Percentiles rank a stretch among this genome's conserved stretches.
Evolutionary conservation across 2,888 invertebrate genomes (phyloP).

Genomic region (Thelaira solivaga): DNA sequence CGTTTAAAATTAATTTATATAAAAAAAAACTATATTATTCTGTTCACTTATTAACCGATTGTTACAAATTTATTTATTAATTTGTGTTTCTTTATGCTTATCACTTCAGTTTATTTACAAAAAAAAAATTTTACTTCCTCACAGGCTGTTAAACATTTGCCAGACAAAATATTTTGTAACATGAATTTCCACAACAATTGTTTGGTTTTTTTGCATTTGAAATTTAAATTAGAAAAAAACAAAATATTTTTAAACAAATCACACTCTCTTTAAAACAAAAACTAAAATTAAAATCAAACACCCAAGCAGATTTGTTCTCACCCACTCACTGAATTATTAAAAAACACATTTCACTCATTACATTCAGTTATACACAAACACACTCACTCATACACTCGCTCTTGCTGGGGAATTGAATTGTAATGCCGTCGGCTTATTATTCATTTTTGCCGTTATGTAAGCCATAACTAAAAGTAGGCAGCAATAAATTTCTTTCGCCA

Average conservation of each 20-base stretch:
- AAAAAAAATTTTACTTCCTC: too few relatives aligned
- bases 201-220: conserved; percentile 1
- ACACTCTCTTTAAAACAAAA: neutral
- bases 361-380: neutral
- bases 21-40: too few relatives aligned
- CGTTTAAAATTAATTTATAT: too few relatives aligned
- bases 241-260: conserved; percentile 3
- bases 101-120: too few relatives aligned
- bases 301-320: too few relatives aligned
- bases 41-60: too few relatives aligned
- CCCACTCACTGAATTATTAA: too few relatives aligned
- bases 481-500: conserved; percentile 13
- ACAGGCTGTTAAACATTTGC: neutral
- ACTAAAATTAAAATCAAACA: too few relatives aligned
- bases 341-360: too few relatives aligned
- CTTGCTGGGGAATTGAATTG: neutral
- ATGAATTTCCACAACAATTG: conserved; percentile 18
- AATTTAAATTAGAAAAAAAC: conserved; percentile 38
- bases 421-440: conserved; percentile 30
- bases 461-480: neutral
- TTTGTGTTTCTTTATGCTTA: too few relatives aligned
- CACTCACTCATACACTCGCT: neutral
- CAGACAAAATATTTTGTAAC: neutral
- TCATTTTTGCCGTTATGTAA: conserved; percentile 3
- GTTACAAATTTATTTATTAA: too few relatives aligned